Conservation (phyloP, 2,888 invertebrate species). For the Stenchaetothrips biformis region DNA sequence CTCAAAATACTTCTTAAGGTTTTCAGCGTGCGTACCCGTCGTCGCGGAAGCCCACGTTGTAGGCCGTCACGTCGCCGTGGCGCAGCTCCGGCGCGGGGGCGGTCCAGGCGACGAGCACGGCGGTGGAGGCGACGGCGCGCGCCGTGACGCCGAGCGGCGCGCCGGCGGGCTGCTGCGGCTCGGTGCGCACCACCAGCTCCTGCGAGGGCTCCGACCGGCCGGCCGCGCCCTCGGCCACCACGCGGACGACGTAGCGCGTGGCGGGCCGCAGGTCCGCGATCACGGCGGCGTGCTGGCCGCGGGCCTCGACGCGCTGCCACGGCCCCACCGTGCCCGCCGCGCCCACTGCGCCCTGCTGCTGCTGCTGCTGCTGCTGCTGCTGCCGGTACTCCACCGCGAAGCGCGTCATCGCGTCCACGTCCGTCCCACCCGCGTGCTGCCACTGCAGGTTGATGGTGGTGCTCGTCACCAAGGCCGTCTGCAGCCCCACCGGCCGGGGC, state of each 20-base stretch:
- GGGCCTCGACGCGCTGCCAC: conserved; percentile 63
- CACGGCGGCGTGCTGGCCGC: conserved; percentile 59
- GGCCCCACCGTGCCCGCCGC: conserved; percentile 46
- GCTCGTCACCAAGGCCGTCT: conserved; percentile 65
- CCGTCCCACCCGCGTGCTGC: conserved; percentile 63
- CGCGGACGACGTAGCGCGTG: conserved; percentile 63
- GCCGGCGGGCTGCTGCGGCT: conserved; percentile 66
- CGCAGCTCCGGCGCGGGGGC: conserved; percentile 64
- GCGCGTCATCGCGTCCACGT: conserved; percentile 63
- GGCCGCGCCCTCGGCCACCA: conserved; percentile 67
- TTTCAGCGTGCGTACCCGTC: conserved; percentile 46
- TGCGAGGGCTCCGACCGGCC: conserved; percentile 64
- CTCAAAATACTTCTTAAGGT: too few species aligned
- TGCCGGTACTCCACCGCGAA: conserved; percentile 59
- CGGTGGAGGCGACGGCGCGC: conserved; percentile 65
- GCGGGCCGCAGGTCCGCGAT: conserved; percentile 67
- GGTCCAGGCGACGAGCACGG: conserved; percentile 67
- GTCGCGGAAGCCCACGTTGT: conserved; percentile 63
- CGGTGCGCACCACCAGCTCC: conserved; percentile 59
- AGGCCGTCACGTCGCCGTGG: conserved; percentile 71
- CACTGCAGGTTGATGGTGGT: conserved; percentile 70
- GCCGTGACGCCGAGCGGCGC: conserved; percentile 63
- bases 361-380: background rate
- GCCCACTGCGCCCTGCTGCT: background rate
- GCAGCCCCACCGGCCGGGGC: conserved; percentile 61